Conservation (phyloP, 2,797 vertebrate species). For the Calcarius lapponicus region DNA sequence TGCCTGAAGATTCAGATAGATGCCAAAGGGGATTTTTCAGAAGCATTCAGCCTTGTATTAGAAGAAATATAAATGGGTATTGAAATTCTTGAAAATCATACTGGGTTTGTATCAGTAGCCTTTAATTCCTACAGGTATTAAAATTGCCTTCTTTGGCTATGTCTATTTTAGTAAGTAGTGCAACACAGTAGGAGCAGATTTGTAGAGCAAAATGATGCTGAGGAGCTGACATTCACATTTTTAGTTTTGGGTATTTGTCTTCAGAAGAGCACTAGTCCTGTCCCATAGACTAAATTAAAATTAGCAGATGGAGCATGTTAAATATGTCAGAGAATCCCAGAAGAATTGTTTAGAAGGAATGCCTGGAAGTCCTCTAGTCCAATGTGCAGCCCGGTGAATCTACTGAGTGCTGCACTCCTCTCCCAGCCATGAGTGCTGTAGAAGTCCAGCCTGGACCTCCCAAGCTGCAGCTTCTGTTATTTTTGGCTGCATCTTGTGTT, state of each 20-base stretch:
- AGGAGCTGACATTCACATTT: neutral
- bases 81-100: constrained; percentile 46
- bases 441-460: neutral
- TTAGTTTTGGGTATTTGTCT: neutral
- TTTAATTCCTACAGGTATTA: constrained; percentile 48
- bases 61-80: constrained; percentile 27
- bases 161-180: constrained; percentile 7
- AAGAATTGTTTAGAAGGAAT: neutral
- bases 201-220: neutral
- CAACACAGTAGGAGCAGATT: neutral
- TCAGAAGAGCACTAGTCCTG: neutral
- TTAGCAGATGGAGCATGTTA: neutral
- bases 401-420: neutral
- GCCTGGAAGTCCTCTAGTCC: neutral
- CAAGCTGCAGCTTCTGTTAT: neutral
- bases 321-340: neutral
- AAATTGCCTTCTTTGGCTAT: neutral
- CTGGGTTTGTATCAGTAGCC: neutral
- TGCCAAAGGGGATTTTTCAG: constrained; percentile 51
- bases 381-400: neutral
- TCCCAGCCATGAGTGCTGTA: neutral
- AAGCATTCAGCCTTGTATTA: constrained; percentile 35
- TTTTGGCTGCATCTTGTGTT: neutral
- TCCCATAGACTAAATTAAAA: neutral
- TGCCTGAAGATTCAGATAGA: constrained; percentile 37